Base-by-base conservation (phyloP, 2,797 vertebrate species). In the Gila robusta region DNA sequence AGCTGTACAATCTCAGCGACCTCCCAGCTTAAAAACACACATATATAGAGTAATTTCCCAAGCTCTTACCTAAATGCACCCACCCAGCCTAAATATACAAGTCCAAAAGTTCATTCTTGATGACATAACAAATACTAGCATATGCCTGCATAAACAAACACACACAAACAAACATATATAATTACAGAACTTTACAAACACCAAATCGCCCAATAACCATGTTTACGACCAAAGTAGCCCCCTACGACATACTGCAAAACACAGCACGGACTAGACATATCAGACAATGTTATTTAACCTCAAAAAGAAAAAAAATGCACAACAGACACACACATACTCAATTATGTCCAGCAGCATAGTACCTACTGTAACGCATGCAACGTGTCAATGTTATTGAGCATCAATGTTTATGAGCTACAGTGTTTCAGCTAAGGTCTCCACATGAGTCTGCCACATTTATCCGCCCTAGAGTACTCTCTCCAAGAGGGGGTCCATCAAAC, bases 401-500 rank as follows among this genome's bases (percentile, higher is more conserved):
- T 93, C 95, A 94, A 94, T 91, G 59, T 95, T 94, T 95, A 95
- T 94, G 94, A 92, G 92, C 93, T 17, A 93, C 95, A 94, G 94
- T 92, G 62, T 95, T 94, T 95, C 95, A 93, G 93, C 92, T 87
- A 92, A 94, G 94, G 94, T 93, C 93, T 93, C 91, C 93, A 96
- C 96, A 96, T 96, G 96, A 96, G 97, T 95, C 94, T 91, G 89
- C 95, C 96, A 95, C 92, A 95, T 96, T 96, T 95, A 95, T 95
- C 91, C 89, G 92, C 85, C 87, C 94, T 93, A 85, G 88, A 92
- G 91, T 89, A 92, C 92, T 89, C 85, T 91, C 91, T 89, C 87
- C 86, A 86, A 95, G 95, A 94, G 91, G 88, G 90, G 89, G 86
- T 89, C 87, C 90, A 91, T 93, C 92, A 93, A 94, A 94, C 92